Conservation (phyloP, 2,113 vertebrate species). For the Lethenteron camtschaticum region DNA sequence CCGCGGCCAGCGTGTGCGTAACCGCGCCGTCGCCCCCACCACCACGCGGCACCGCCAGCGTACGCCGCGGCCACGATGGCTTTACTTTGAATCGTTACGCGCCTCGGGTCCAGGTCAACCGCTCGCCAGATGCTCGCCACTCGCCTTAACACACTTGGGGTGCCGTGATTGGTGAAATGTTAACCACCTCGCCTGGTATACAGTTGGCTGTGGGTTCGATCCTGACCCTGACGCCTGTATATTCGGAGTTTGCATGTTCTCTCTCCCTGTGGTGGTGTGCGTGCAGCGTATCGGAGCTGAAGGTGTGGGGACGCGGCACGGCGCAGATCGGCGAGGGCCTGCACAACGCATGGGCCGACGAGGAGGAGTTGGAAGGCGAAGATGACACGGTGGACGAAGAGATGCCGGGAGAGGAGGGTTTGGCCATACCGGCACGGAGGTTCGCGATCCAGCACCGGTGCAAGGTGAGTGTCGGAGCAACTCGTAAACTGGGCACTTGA, state of each 20-base stretch:
- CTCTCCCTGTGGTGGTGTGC: neutral
- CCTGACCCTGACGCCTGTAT: neutral
- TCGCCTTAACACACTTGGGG: neutral
- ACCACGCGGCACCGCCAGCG: neutral
- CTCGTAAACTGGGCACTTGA: conserved; percentile 11
- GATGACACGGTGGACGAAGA: conserved; percentile 21
- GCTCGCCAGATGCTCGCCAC: neutral
- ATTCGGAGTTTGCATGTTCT: neutral
- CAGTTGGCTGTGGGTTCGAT: neutral
- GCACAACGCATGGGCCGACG: conserved; percentile 50
- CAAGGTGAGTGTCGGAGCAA: conserved; percentile 15
- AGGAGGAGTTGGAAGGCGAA: conserved; percentile 16
- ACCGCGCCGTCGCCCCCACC: neutral
- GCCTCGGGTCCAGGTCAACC: neutral
- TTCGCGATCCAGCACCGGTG: conserved; percentile 15
- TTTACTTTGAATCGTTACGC: neutral
- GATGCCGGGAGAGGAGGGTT: conserved; percentile 21
- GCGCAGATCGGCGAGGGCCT: conserved; percentile 60
- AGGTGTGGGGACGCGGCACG: conserved; percentile 44
- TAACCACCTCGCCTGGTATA: neutral
- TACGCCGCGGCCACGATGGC: neutral
- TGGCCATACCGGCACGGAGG: conserved; percentile 14
- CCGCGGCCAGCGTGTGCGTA: conserved; percentile 37
- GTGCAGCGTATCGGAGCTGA: conserved; percentile 30
- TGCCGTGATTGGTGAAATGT: neutral